Evolutionary conservation across 2,113 vertebrate species (phyloP).

Genomic region (Pterophyllum scalare): DNA sequence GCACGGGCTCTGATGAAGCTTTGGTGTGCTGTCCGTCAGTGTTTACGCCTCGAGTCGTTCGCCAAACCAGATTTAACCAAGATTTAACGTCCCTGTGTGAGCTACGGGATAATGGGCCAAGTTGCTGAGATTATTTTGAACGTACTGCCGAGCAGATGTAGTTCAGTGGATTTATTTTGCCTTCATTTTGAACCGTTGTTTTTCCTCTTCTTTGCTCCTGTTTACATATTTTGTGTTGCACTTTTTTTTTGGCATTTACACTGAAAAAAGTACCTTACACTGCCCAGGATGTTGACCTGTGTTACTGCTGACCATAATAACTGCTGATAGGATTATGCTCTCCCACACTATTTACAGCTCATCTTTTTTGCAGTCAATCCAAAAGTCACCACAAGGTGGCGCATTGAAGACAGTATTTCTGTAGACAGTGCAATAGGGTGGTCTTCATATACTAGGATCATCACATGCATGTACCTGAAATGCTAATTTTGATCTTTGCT

Average conservation of each 20-base stretch:
- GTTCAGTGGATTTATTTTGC: neutral
- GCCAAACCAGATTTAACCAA: neutral
- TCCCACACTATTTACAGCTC: neutral
- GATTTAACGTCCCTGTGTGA: rapidly evolving
- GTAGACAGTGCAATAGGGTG: neutral
- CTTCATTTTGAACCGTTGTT: neutral
- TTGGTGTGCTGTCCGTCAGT: neutral
- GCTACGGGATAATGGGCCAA: neutral
- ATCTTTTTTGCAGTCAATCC: neutral
- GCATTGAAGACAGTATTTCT: constrained; percentile 8
- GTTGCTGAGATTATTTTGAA: neutral
- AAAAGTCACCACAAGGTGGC: constrained; percentile 30
- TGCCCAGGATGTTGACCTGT: neutral
- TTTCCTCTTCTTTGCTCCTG: constrained; percentile 2
- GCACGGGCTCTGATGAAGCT: neutral
- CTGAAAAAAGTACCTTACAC: constrained; percentile 25
- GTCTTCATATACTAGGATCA: neutral
- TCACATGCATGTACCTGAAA: constrained; percentile 2
- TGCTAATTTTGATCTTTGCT: neutral
- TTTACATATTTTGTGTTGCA: constrained; percentile 49
- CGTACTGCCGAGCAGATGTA: constrained; percentile 16
- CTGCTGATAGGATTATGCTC: constrained; percentile 45
- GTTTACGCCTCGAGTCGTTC: constrained; percentile 16
- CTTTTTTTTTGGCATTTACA: constrained; percentile 36
- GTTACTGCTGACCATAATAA: neutral